These are phyloP conservation scores for Ferrisia virgata DNA, from an alignment of 2,888 invertebrate genomes.

Conservation along the genomic window DNA sequence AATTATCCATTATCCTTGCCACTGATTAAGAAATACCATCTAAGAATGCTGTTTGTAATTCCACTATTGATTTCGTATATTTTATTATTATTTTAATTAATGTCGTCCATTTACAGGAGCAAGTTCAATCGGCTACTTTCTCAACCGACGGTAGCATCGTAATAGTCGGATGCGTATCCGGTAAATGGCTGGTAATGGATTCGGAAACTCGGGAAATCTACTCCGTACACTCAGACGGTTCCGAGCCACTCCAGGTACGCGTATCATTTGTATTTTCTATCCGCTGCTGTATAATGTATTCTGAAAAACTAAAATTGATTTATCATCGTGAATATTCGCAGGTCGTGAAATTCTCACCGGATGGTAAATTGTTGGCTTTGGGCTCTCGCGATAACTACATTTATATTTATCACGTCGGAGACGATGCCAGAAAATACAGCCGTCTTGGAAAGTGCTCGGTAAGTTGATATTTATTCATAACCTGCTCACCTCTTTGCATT, in stretches of 20 bases:
- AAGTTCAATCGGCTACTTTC: slow-evolving; percentile 78
- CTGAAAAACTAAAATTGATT: too few species aligned
- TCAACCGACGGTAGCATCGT: slow-evolving; percentile 72
- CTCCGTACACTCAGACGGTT: slow-evolving; percentile 67
- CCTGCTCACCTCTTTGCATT: not conserved
- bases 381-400: slow-evolving; percentile 87
- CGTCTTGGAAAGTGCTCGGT: slow-evolving; percentile 82
- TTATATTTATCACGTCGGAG: slow-evolving; percentile 81
- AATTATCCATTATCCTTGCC: too few species aligned
- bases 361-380: slow-evolving; percentile 75
- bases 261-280: not conserved
- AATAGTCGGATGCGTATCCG: slow-evolving; percentile 73
- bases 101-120: slow-evolving; percentile 70
- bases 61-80: not conserved
- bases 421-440: slow-evolving; percentile 71
- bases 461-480: slow-evolving; percentile 53
- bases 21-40: too few species aligned
- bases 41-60: slow-evolving; percentile 26
- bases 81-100: too few species aligned
- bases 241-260: slow-evolving; percentile 58
- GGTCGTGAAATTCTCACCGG: slow-evolving; percentile 74
- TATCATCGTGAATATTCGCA: slow-evolving; percentile 57
- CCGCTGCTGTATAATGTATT: too few species aligned
- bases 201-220: slow-evolving; percentile 71
- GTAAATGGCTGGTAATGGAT: slow-evolving; percentile 81